Conservation (phyloP, 1,140 invertebrate species). For the Drosophila parabipectinata region DNA sequence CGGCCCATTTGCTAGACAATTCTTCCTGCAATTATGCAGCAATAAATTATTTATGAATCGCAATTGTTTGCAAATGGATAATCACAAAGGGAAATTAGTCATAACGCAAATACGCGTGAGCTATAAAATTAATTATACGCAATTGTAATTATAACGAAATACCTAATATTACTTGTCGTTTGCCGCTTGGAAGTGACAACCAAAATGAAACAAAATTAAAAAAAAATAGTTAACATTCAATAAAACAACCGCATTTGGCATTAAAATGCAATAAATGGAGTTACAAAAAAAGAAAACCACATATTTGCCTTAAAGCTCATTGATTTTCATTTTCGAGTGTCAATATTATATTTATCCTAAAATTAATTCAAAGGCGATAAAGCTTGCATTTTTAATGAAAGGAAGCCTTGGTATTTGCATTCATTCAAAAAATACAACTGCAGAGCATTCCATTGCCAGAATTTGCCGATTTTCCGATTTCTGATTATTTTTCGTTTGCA, state of each 20-base stretch:
- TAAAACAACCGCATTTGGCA: slow-evolving; percentile 16
- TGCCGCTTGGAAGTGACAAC: slow-evolving; percentile 7
- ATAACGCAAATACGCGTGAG: slow-evolving; percentile 10
- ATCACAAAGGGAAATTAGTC: slow-evolving; percentile 34
- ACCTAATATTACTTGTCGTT: slow-evolving; percentile 18
- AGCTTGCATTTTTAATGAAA: not conserved
- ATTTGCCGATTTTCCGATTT: not conserved
- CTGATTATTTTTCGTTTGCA: slow-evolving; percentile 1
- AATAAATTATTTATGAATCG: slow-evolving; percentile 26
- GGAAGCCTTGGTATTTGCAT: not conserved
- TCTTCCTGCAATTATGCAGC: slow-evolving; percentile 72
- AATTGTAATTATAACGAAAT: slow-evolving; percentile 40
- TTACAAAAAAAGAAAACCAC: slow-evolving; percentile 8
- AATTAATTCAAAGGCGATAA: not conserved
- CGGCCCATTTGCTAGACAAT: slow-evolving; percentile 90
- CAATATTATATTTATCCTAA: not conserved
- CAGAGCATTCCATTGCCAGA: not conserved
- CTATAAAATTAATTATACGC: slow-evolving; percentile 38
- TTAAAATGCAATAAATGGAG: slow-evolving; percentile 44
- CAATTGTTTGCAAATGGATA: slow-evolving; percentile 38
- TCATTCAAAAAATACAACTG: not conserved
- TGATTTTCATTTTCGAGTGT: not conserved
- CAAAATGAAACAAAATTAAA: slow-evolving; percentile 1
- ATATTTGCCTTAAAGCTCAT: not conserved
- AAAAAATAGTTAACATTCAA: slow-evolving; percentile 7